Percentiles rank a stretch among this genome's conserved stretches.
Conservation (phyloP, 23 tunicate genomes). For the Trididemnum clinides region DNA sequence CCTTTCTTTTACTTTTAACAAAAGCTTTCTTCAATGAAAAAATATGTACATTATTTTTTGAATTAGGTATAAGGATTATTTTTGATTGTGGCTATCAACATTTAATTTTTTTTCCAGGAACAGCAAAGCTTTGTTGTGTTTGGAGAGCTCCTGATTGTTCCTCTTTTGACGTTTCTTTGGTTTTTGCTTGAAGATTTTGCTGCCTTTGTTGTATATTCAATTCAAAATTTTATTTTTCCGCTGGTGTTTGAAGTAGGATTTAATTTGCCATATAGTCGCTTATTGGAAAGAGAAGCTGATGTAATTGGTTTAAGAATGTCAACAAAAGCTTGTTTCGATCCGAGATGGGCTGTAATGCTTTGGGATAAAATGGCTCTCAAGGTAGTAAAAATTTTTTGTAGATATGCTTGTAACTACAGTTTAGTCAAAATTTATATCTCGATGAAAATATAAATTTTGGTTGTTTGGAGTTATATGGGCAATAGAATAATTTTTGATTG, state of each 20-base stretch:
- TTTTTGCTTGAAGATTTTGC: slow-evolving; percentile 78
- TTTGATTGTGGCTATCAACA: not conserved
- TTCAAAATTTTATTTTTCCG: slow-evolving; percentile 56
- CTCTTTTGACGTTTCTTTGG: slow-evolving; percentile 82
- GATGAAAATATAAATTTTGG: too few species aligned
- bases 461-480: too few species aligned
- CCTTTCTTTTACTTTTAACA: too few species aligned
- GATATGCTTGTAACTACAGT: too few species aligned
- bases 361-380: slow-evolving; percentile 87
- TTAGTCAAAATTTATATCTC: too few species aligned
- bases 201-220: slow-evolving; percentile 57
- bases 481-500: too few species aligned
- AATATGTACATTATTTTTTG: too few species aligned
- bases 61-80: too few species aligned
- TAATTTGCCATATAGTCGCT: slow-evolving; percentile 77
- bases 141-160: slow-evolving; percentile 75
- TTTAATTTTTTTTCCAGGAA: slow-evolving; percentile 46
- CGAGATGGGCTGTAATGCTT: slow-evolving; percentile 81
- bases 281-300: slow-evolving; percentile 88
- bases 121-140: slow-evolving; percentile 83
- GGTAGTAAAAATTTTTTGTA: too few species aligned
- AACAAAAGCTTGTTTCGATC: slow-evolving; percentile 87
- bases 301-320: slow-evolving; percentile 67
- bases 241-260: slow-evolving; percentile 75
- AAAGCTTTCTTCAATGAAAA: too few species aligned